Conservation (phyloP, 2,888 invertebrate species). For the Campaea margaritaria region DNA sequence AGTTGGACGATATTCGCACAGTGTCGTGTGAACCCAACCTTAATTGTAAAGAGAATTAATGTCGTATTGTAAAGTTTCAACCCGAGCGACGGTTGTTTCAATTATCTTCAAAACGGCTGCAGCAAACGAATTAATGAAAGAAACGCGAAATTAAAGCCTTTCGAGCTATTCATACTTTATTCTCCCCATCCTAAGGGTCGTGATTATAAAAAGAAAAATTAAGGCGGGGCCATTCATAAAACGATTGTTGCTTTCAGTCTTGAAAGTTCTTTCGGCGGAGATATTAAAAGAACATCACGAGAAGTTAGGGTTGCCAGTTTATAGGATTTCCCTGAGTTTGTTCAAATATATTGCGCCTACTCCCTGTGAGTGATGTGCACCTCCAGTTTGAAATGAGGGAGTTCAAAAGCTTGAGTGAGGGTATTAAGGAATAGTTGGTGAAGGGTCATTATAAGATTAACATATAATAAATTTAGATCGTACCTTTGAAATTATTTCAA, state of each 20-base stretch:
- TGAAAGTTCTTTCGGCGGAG: slow-evolving; percentile 38
- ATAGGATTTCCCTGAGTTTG: not conserved
- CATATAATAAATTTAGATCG: too few relatives aligned
- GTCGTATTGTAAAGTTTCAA: slow-evolving; percentile 30
- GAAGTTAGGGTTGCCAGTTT: slow-evolving; percentile 23
- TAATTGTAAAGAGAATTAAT: slow-evolving; percentile 16
- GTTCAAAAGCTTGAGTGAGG: too few relatives aligned
- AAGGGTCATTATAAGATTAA: too few relatives aligned
- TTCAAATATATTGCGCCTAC: not conserved
- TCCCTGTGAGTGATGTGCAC: too few relatives aligned
- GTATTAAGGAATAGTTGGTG: too few relatives aligned
- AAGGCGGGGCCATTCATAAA: slow-evolving; percentile 58
- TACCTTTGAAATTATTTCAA: too few relatives aligned
- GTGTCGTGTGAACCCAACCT: not conserved
- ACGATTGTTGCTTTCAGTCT: slow-evolving; percentile 55
- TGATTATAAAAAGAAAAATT: slow-evolving; percentile 62
- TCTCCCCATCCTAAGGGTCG: slow-evolving; percentile 51
- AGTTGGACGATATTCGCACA: not conserved
- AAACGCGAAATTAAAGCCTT: slow-evolving; percentile 52
- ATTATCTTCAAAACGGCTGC: slow-evolving; percentile 50
- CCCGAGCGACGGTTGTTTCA: slow-evolving; percentile 47
- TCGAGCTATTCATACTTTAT: slow-evolving; percentile 54
- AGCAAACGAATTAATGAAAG: slow-evolving; percentile 53
- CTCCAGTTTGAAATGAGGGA: too few relatives aligned
- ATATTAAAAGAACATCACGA: slow-evolving; percentile 62